These are phyloP conservation scores for Campylomormyrus numenius DNA, from an alignment of 2,113 vertebrate genomes.

Conservation along the genomic window DNA sequence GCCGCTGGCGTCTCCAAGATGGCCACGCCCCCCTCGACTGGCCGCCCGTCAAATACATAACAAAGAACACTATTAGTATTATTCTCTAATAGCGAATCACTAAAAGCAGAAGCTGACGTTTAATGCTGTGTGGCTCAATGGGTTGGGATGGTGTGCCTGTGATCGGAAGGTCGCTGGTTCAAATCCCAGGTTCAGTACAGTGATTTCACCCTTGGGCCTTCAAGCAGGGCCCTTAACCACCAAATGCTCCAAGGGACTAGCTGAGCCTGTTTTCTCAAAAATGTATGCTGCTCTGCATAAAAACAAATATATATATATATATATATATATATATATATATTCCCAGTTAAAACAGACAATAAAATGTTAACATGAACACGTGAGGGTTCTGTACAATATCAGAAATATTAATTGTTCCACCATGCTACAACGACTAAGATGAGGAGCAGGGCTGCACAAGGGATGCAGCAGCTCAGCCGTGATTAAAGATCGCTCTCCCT, in stretches of 20 bases:
- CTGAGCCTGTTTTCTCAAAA: not conserved
- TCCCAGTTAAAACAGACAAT: not conserved
- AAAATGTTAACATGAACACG: not conserved
- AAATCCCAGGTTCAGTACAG: not conserved
- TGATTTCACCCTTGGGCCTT: not conserved
- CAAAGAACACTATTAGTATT: not conserved
- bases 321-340: not conserved
- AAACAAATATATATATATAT: not conserved
- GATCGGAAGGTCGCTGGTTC: not conserved
- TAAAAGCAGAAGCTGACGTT: not conserved
- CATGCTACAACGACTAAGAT: not conserved
- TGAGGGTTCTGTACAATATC: not conserved
- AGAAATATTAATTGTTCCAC: not conserved
- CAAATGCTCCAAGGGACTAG: no score
- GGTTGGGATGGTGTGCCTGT: not conserved
- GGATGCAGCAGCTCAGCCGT: not conserved
- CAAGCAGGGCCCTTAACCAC: not conserved
- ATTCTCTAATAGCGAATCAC: not conserved
- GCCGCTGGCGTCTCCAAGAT: conserved; percentile 73
- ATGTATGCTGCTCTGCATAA: not conserved
- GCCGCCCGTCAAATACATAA: not conserved
- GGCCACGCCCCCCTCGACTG: conserved; percentile 57
- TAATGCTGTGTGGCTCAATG: not conserved
- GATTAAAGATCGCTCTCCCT: not conserved
- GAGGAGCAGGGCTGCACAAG: not conserved